Base-by-base conservation (phyloP, 2,113 vertebrate species). In the Pogonocichla stellata region DNA sequence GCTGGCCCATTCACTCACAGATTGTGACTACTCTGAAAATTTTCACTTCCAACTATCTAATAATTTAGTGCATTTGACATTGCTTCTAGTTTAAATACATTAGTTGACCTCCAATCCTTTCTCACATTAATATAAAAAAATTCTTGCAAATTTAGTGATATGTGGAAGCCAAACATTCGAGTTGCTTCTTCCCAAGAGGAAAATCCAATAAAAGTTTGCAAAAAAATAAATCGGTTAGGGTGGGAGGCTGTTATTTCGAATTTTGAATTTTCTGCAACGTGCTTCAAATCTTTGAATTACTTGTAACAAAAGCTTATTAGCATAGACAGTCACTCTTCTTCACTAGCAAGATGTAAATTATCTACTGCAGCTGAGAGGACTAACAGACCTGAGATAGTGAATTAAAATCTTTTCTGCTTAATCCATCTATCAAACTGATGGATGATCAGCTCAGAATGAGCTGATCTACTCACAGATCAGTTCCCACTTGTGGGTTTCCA, bases 1-100 rank as follows among this genome's bases (percentile, higher is more conserved):
- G 98, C 93, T 96, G 86, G 64, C 54, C 75, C 84, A 77, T 70
- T 90, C 33, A 51, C 67, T 72, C 53, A 62, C 36, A 66, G 50
- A 42, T 19, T 70, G 34, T 54, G 60, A 62, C n/a, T 78, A 17
- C 26, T 91, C 69, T 77, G 51, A 58, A 87, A 93, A 96, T 75
- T 69, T 90, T 89, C 62, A 33, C 65, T 90, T 90, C 83, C 74
- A 43, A 31, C 36, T 70, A 53, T 16, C 6, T 36, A 56, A 45
- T 6, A 51, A 23, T 19, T 87, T 48, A 54, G 28, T 48, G 23
- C 19, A 62, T 70, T 42, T 85, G 66, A 85, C 60, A 54, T 54
- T 53, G 36, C 5, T 71, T 13, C 36, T 38, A 17, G 36, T 40
- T 77, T 51, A 56, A 87, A 47, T 23, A 48, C 5, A 6, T 22